These are phyloP conservation scores for Stegodyphus mimosarum DNA, from an alignment of 1,140 invertebrate genomes.

Conservation along the genomic window DNA sequence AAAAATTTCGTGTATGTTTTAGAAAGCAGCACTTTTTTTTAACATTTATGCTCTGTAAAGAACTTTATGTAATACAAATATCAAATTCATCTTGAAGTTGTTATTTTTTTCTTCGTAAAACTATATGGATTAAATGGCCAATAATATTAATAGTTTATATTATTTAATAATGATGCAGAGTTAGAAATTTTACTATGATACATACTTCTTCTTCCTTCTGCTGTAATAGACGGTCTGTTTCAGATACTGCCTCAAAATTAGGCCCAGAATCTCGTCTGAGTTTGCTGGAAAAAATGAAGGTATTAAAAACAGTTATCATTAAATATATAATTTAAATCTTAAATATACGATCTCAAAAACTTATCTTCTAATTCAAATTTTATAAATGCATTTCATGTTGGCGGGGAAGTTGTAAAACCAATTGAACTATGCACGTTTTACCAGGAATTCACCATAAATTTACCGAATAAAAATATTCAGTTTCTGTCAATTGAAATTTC, in stretches of 20 bases:
- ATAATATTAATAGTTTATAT: too few relatives aligned
- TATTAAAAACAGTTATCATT: neutral
- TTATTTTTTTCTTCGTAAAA: too few relatives aligned
- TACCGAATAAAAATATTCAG: neutral
- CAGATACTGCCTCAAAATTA: slow-evolving; percentile 81
- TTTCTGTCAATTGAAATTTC: neutral
- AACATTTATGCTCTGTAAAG: too few relatives aligned
- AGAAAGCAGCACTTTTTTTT: too few relatives aligned
- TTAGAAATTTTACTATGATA: neutral
- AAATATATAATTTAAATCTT: neutral
- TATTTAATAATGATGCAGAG: too few relatives aligned
- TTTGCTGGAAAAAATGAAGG: slow-evolving; percentile 73
- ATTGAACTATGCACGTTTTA: neutral
- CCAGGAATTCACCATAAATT: neutral
- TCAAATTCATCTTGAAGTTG: too few relatives aligned
- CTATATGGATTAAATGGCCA: too few relatives aligned
- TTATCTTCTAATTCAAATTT: neutral
- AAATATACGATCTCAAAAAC: neutral
- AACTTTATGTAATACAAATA: too few relatives aligned
- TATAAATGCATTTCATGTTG: neutral
- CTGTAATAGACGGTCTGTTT: slow-evolving; percentile 85
- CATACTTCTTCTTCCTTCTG: slow-evolving; percentile 93
- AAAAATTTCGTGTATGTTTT: too few relatives aligned
- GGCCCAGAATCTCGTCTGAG: slow-evolving; percentile 84
- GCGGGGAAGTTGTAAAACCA: neutral